A percentile compares a stretch with the other conserved stretches of the same genome.
These are phyloP conservation scores for Sebastes cheni DNA, from an alignment of 2,797 vertebrate species.

Conservation along the genomic window DNA sequence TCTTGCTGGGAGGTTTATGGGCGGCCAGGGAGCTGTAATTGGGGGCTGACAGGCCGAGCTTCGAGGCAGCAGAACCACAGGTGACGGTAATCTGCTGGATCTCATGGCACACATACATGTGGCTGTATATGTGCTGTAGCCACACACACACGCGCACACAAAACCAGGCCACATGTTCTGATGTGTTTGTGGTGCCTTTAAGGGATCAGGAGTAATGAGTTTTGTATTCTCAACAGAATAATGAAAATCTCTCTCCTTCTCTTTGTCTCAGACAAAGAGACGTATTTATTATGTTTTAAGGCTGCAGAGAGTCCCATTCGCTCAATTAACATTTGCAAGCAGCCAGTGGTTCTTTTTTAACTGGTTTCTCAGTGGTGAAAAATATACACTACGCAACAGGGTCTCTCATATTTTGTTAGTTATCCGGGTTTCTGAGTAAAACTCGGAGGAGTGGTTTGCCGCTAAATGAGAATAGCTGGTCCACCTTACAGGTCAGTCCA, in stretches of 20 bases:
- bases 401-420: neutral
- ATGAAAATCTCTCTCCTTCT: constrained; percentile 14
- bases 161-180: constrained; percentile 16
- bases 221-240: constrained; percentile 46
- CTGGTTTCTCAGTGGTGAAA: neutral
- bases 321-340: neutral
- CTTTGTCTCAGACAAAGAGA: constrained; percentile 11
- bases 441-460: neutral
- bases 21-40: constrained; percentile 51
- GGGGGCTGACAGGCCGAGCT: constrained; percentile 35
- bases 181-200: constrained; percentile 50
- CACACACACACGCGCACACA: neutral
- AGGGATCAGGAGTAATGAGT: constrained; percentile 52
- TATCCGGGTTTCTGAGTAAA: neutral
- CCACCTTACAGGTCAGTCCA: neutral
- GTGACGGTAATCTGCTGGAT: constrained; percentile 53
- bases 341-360: neutral
- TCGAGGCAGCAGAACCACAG: constrained; percentile 38
- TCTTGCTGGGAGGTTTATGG: constrained; percentile 56
- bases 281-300: neutral
- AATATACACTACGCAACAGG: neutral
- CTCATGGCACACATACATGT: constrained; percentile 24
- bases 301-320: neutral
- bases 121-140: neutral
- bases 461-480: neutral